Percentiles rank a stretch among this genome's conserved stretches.
phyloP scores from a whole-genome alignment of 2,797 vertebrate genomes.

The Alectoris magna region DNA sequence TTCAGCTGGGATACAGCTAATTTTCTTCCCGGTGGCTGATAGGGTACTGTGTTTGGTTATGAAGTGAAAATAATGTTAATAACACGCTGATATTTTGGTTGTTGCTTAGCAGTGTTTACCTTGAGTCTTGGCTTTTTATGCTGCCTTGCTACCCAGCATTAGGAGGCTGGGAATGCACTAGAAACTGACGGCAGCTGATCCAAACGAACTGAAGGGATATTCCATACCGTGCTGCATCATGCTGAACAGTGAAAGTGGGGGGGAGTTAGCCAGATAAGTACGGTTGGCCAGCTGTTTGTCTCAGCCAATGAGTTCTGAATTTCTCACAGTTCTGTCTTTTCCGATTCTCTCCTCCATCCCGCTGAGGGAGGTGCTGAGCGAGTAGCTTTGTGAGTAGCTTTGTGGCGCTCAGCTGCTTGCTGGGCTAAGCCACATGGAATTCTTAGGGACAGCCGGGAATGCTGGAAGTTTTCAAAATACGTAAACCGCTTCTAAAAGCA shows the following conservation, averaged over 20 bases:
- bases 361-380: no score
- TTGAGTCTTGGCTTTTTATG: neutral
- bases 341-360: neutral
- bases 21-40: neutral
- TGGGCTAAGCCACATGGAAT: no score
- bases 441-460: neutral
- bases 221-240: neutral
- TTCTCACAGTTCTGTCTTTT: neutral
- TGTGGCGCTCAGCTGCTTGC: neutral
- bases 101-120: neutral
- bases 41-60: neutral
- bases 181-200: no score
- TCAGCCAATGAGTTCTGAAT: neutral
- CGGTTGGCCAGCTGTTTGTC: neutral
- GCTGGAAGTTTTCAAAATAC: neutral
- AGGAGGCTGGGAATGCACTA: neutral
- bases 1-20: neutral
- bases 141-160: neutral
- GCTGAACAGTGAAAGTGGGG: neutral
- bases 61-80: neutral
- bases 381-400: neutral
- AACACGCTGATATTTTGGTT: neutral
- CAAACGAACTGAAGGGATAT: neutral
- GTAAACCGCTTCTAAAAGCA: neutral
- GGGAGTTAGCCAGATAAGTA: neutral